Evolutionary conservation across 2,797 vertebrate genomes (phyloP).

Genomic region (Sebastes diploproa): DNA sequence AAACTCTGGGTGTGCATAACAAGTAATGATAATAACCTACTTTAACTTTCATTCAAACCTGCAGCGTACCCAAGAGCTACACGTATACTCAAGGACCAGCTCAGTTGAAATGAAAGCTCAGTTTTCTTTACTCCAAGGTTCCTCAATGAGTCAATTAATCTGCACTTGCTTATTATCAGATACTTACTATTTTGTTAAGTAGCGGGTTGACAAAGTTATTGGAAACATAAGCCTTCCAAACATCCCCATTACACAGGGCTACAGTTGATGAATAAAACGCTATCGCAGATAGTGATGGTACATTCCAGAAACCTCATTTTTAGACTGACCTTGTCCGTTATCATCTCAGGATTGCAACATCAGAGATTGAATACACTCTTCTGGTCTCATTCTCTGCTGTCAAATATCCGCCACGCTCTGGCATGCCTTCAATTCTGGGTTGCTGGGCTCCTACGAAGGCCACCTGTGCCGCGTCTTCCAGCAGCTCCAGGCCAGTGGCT

Average conservation of each 20-base stretch:
- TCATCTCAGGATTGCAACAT: not conserved
- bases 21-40: not conserved
- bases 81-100: not conserved
- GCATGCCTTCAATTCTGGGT: conserved; percentile 5
- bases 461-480: conserved; percentile 49
- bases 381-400: conserved; percentile 2
- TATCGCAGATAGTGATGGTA: not conserved
- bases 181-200: not conserved
- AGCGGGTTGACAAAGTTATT: not conserved
- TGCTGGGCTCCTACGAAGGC: conserved; percentile 16
- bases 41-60: not conserved
- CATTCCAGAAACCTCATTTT: not conserved
- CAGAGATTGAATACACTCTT: not conserved
- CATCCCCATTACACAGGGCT: not conserved
- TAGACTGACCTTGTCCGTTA: conserved; percentile 9
- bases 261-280: conserved; percentile 4
- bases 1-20: not conserved
- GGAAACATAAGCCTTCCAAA: conserved; percentile 1
- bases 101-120: not conserved
- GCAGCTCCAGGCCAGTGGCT: conserved; percentile 41
- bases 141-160: not conserved
- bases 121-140: not conserved
- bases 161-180: not conserved
- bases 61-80: not conserved
- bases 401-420: conserved; percentile 21